Conservation (phyloP, 2,797 vertebrate genomes). For the Cryptoblepharus egeriae region DNA sequence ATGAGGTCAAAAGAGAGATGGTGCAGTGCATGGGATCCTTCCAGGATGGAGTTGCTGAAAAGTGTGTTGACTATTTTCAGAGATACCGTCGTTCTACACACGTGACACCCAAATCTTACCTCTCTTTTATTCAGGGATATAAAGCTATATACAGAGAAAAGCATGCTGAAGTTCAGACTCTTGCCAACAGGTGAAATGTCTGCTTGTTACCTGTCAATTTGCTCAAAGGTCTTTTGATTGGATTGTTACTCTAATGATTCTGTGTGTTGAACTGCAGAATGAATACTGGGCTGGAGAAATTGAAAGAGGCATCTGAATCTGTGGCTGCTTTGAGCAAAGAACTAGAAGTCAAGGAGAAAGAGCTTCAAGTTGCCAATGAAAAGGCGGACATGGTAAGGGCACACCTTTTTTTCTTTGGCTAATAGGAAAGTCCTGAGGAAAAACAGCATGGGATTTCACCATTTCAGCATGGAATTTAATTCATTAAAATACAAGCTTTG, state of each 20-base stretch:
- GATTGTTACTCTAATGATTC: not conserved
- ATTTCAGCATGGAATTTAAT: too few species aligned
- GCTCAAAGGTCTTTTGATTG: too few species aligned
- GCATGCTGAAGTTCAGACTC: slow-evolving; percentile 84
- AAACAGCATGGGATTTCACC: not conserved
- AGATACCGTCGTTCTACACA: slow-evolving; percentile 91
- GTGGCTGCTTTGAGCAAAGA: slow-evolving; percentile 91
- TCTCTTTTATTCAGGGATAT: slow-evolving; percentile 95
- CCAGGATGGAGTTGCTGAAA: slow-evolving; percentile 94
- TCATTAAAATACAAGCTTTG: not conserved
- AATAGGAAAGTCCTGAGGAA: not conserved
- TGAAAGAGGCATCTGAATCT: slow-evolving; percentile 94
- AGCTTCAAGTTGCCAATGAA: slow-evolving; percentile 90
- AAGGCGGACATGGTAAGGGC: slow-evolving; percentile 84
- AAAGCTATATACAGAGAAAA: slow-evolving; percentile 93
- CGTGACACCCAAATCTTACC: slow-evolving; percentile 95
- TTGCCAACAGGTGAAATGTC: slow-evolving; percentile 86
- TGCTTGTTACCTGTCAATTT: not conserved
- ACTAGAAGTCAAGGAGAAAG: slow-evolving; percentile 92
- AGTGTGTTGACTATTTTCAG: slow-evolving; percentile 94
- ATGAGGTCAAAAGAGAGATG: slow-evolving; percentile 86
- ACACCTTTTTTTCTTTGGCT: not conserved
- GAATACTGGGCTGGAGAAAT: slow-evolving; percentile 93
- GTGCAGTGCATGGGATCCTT: slow-evolving; percentile 97
- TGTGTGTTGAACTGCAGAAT: slow-evolving; percentile 80